Percentiles rank a stretch among this genome's conserved stretches.
These are phyloP conservation scores for Trichosurus vulpecula DNA, from an alignment of 2,797 vertebrate species.

Conservation along the genomic window DNA sequence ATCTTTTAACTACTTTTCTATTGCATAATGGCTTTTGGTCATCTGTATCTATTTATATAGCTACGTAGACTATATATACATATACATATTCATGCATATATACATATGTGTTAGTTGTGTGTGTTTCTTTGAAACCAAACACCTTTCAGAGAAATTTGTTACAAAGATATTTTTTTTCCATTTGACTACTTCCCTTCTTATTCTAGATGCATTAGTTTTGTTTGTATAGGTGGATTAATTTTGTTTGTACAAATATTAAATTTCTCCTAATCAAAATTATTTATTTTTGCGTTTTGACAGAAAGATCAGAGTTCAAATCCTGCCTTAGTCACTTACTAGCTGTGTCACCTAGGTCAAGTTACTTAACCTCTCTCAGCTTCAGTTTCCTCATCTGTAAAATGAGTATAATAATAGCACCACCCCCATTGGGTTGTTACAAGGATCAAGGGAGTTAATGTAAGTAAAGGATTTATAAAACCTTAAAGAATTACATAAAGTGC, in stretches of 20 bases:
- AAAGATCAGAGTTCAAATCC: background rate
- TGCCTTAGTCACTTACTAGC: background rate
- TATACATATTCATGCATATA: no score
- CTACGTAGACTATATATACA: no score
- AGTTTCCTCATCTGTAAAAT: no score
- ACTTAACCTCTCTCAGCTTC: no score
- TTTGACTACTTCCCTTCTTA: background rate
- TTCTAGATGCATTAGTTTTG: background rate
- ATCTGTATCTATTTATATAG: background rate
- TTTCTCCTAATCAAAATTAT: background rate
- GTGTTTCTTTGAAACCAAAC: background rate
- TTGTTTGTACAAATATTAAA: background rate
- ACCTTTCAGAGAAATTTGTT: background rate
- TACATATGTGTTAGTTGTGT: background rate
- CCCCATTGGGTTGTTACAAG: no score
- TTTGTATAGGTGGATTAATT: background rate
- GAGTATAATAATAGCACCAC: no score
- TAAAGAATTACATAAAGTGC: background rate
- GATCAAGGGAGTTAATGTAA: no score
- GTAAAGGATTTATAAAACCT: no score
- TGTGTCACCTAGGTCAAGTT: background rate
- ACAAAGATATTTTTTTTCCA: background rate
- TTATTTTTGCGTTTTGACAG: background rate
- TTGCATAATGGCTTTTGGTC: background rate
- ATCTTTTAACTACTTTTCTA: background rate